Evolutionary conservation across 2,888 invertebrate species (phyloP).

Genomic region (Xanthorhoe designata): DNA sequence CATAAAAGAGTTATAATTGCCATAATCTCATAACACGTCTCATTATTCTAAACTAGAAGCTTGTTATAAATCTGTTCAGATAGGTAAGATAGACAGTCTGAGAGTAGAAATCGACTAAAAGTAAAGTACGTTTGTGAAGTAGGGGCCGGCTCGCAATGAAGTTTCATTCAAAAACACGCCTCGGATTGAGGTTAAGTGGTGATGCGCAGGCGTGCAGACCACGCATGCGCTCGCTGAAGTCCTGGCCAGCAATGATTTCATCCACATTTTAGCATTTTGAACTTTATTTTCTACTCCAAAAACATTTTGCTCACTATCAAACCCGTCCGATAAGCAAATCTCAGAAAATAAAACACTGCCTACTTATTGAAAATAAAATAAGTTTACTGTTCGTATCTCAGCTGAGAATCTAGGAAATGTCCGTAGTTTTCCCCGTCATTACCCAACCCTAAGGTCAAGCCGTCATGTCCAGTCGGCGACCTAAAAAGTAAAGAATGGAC

Average conservation of each 20-base stretch:
- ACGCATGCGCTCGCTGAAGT: slow-evolving; percentile 64
- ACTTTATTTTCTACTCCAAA: slow-evolving; percentile 53
- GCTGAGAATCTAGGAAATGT: slow-evolving; percentile 31
- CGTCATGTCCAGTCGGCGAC: slow-evolving; percentile 42
- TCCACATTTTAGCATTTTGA: slow-evolving; percentile 70
- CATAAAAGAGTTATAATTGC: not conserved
- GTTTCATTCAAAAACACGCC: slow-evolving; percentile 84
- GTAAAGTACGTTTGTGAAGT: slow-evolving; percentile 66
- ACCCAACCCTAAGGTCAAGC: slow-evolving; percentile 36
- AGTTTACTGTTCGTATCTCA: slow-evolving; percentile 17
- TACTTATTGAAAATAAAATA: slow-evolving; percentile 10
- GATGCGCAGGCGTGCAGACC: slow-evolving; percentile 73
- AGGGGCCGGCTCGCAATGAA: slow-evolving; percentile 68
- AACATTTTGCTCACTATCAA: slow-evolving; percentile 28
- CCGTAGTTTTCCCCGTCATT: slow-evolving; percentile 39
- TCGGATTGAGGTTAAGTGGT: slow-evolving; percentile 80
- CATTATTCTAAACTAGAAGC: slow-evolving; percentile 25
- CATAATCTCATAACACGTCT: slow-evolving; percentile 9
- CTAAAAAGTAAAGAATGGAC: slow-evolving; percentile 44
- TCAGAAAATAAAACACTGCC: slow-evolving; percentile 1
- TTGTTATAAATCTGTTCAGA: slow-evolving; percentile 37
- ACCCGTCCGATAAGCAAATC: slow-evolving; percentile 3
- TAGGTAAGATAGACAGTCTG: slow-evolving; percentile 56
- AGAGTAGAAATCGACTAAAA: slow-evolving; percentile 64
- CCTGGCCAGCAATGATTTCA: slow-evolving; percentile 78